A percentile compares a stretch with the other conserved stretches of the same genome.
phyloP scores from a whole-genome alignment of 2,888 invertebrate species.

The Hedya salicella region DNA sequence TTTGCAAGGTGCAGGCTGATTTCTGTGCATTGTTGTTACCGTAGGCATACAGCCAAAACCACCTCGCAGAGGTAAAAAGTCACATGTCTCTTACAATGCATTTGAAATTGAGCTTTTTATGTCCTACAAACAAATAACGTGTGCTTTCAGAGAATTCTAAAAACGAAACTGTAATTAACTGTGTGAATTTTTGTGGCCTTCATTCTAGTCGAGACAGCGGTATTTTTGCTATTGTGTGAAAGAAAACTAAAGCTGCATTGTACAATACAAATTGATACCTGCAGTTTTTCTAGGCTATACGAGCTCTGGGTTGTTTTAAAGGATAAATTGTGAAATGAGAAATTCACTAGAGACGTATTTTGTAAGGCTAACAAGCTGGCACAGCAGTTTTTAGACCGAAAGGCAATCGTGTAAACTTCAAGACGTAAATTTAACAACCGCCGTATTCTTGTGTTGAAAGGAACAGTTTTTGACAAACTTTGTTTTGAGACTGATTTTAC shows the following conservation, averaged over 20 bases:
- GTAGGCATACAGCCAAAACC: conserved; percentile 48
- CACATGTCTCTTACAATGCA: not conserved
- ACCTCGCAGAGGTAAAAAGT: not conserved
- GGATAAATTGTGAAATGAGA: not conserved
- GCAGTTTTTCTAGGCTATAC: not conserved
- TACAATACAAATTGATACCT: conserved; percentile 15
- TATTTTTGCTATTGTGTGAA: conserved; percentile 40
- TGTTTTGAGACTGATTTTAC: too few relatives aligned
- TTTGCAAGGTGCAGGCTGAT: conserved; percentile 53
- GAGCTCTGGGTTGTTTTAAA: not conserved
- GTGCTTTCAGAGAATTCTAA: conserved; percentile 35
- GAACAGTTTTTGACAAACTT: too few relatives aligned
- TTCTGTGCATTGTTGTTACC: conserved; percentile 54
- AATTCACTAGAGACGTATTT: not conserved
- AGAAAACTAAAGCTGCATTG: conserved; percentile 15
- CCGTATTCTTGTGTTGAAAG: too few relatives aligned
- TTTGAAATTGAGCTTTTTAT: not conserved
- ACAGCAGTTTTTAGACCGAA: not conserved
- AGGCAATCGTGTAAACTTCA: not conserved
- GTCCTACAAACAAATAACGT: not conserved
- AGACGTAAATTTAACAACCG: too few relatives aligned
- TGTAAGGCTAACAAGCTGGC: not conserved
- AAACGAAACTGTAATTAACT: conserved; percentile 48
- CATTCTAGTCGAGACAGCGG: conserved; percentile 49
- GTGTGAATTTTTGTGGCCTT: conserved; percentile 49